Base-by-base conservation (phyloP, 2,113 vertebrate species). In the Callionymus lyra region DNA sequence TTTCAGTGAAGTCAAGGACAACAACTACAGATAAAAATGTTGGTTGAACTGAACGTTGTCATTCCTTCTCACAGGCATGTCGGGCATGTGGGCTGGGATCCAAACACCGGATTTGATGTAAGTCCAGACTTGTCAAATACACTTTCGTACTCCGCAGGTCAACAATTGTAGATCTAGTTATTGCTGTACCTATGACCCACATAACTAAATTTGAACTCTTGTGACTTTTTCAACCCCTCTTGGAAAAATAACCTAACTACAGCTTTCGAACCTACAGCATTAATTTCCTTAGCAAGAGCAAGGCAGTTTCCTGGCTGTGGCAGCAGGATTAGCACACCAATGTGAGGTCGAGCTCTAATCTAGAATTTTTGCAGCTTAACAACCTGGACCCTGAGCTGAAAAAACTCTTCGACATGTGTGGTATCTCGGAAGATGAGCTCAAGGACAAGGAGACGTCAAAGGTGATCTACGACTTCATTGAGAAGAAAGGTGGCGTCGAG, bases 371-470 rank as follows among this genome's bases (percentile, higher is more conserved):
- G 1, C 79, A 98, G 95, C 47, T 99, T 45, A 98, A 97, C 75
- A 98, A 98, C 80, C 79, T 99, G 82, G 95, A 99, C 78, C 95
- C 95, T 11, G 95, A 98, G 72, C 68, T 99, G 74, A 99, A 99
- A 87, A 87, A 91, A 59, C 87, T 99, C 39, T 99, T 99, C 59
- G 94, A 99, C 79, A 34, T 94, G 79, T 97, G 92, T 63, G 94
- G 94, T 67, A 99, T 99, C 81, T 97, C 94, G 12, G 95, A 99
- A 67, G 92, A 90, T 59, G 87, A 99, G 10, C 87, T 99, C 27
- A 98, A 97, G 77, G 95, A 98, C 84, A 92, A 90, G 82, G 94
- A 98, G 87, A 99, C 94, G 17, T 99, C 95, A 12, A 98, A 95
- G 84, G 91, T 88, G 71, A 99, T 99, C 74, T 98, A 99, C 54